phyloP scores from a whole-genome alignment of 2,797 vertebrate species.

The Diplodus puntazzo region DNA sequence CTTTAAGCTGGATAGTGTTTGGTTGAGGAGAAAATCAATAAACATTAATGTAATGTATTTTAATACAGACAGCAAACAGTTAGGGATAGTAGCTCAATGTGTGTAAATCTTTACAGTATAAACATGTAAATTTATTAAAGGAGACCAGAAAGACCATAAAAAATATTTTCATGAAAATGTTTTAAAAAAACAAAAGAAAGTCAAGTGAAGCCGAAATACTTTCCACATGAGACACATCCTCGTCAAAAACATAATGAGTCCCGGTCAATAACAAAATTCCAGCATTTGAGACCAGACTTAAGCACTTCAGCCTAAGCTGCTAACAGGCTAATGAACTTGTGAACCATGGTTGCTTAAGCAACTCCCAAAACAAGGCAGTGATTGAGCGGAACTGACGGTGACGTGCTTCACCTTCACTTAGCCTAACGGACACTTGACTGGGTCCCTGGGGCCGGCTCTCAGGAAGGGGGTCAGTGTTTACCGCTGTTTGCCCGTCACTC shows the following conservation, averaged over 20 bases:
- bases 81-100: too few relatives aligned
- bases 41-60: too few relatives aligned
- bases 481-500: conserved; percentile 79
- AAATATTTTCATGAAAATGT: background rate
- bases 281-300: background rate
- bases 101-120: too few relatives aligned
- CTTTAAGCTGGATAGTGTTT: too few relatives aligned
- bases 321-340: conserved; percentile 68
- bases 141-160: background rate
- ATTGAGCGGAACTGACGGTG: conserved; percentile 77
- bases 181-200: background rate
- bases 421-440: conserved; percentile 78
- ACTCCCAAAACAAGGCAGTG: conserved; percentile 63
- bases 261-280: background rate
- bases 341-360: conserved; percentile 50
- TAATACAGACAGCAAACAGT: too few relatives aligned
- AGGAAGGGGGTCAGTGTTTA: conserved; percentile 79
- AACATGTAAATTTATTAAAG: background rate
- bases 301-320: conserved; percentile 8
- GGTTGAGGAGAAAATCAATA: too few relatives aligned
- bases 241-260: background rate
- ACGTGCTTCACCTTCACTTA: conserved; percentile 83
- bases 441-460: conserved; percentile 72
- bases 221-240: background rate
- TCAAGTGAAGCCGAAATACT: too few relatives aligned